These are phyloP conservation scores for Zaprionus gabonicus DNA, from an alignment of 1,140 invertebrate genomes.

Conservation along the genomic window DNA sequence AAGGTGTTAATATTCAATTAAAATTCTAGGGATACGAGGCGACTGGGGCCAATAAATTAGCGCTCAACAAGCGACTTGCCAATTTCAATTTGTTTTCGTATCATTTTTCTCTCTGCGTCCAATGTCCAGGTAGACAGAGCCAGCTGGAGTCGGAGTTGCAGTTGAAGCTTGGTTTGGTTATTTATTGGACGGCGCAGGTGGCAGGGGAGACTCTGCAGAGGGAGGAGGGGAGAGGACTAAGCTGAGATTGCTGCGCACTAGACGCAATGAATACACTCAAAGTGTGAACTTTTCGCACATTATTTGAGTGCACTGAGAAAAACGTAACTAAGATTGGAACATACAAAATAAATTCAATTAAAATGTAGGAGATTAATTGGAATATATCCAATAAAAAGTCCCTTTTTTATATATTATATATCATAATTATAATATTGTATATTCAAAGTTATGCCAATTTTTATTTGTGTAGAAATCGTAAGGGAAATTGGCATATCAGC, in stretches of 20 bases:
- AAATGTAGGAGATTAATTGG: too few relatives aligned
- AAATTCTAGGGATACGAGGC: constrained; percentile 70
- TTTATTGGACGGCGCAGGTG: constrained; percentile 77
- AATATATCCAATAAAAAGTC: too few relatives aligned
- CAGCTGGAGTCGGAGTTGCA: neutral
- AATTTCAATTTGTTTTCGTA: constrained; percentile 82
- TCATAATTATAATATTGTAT: neutral
- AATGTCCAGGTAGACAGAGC: neutral
- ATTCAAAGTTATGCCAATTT: neutral
- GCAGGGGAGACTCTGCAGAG: constrained; percentile 19
- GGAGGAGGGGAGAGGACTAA: constrained; percentile 2
- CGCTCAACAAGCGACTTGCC: constrained; percentile 74
- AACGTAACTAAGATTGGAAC: neutral
- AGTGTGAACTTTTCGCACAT: constrained; percentile 19
- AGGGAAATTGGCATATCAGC: neutral
- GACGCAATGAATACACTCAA: neutral
- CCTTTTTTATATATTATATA: too few relatives aligned
- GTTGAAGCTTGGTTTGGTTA: constrained; percentile 35
- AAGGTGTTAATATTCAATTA: constrained; percentile 82
- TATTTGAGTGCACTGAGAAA: neutral
- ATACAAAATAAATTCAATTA: neutral
- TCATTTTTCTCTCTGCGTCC: constrained; percentile 55
- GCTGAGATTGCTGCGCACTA: constrained; percentile 24
- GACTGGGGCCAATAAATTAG: constrained; percentile 72
- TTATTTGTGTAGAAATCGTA: neutral